Conservation (phyloP, 2,113 vertebrate species). For the Oophaga pumilio region DNA sequence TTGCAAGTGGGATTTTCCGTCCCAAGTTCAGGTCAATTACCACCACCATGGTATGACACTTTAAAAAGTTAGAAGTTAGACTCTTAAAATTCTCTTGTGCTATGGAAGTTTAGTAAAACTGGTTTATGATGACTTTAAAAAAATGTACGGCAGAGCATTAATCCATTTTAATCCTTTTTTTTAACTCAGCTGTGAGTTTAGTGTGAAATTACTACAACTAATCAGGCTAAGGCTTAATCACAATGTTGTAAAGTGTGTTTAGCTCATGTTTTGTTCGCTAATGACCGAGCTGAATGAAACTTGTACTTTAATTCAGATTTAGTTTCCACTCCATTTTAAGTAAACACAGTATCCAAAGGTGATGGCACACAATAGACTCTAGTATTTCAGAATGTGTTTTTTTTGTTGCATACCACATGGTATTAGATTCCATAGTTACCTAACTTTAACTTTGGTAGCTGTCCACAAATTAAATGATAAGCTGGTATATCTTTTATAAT, state of each 20-base stretch:
- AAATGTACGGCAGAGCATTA: slow-evolving; percentile 22
- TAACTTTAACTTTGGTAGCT: slow-evolving; percentile 14
- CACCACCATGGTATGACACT: too few relatives aligned
- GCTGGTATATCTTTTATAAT: not conserved
- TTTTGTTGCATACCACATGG: slow-evolving; percentile 17
- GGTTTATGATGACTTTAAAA: slow-evolving; percentile 14
- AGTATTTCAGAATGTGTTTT: slow-evolving; percentile 24
- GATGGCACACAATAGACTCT: slow-evolving; percentile 22
- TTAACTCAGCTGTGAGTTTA: slow-evolving; percentile 42
- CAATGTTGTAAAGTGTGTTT: slow-evolving; percentile 37
- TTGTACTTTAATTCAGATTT: slow-evolving; percentile 9
- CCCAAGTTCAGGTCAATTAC: too few relatives aligned
- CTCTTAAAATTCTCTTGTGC: not conserved
- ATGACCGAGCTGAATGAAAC: slow-evolving; percentile 30
- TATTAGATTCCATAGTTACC: slow-evolving; percentile 26
- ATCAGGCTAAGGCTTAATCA: slow-evolving; percentile 44
- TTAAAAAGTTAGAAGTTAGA: too few relatives aligned
- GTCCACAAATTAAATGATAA: slow-evolving; percentile 15
- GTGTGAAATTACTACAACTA: slow-evolving; percentile 50
- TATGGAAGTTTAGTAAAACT: slow-evolving; percentile 10
- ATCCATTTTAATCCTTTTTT: slow-evolving; percentile 45
- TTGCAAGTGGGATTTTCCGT: too few relatives aligned
- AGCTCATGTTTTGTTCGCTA: slow-evolving; percentile 42
- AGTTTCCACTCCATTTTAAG: slow-evolving; percentile 42
- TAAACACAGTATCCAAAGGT: slow-evolving; percentile 50